These are phyloP conservation scores for Clarias batrachus DNA, from an alignment of 2,113 vertebrate species.

Conservation along the genomic window DNA sequence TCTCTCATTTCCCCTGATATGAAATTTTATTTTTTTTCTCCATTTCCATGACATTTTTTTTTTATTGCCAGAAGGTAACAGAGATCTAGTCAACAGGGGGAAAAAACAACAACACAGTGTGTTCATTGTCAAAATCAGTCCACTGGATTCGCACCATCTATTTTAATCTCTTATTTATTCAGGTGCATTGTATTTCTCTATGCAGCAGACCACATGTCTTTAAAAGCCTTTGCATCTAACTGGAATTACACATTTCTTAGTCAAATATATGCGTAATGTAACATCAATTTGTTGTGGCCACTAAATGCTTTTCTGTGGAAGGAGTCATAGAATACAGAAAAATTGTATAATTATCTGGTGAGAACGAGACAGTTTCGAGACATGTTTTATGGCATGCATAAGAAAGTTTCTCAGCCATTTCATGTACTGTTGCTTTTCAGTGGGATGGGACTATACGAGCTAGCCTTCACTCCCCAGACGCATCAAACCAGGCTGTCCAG, in stretches of 20 bases:
- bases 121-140: neutral
- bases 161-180: neutral
- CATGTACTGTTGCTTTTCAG: too few species aligned
- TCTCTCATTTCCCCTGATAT: neutral
- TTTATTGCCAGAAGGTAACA: neutral
- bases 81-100: neutral
- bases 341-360: too few species aligned
- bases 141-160: neutral
- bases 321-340: too few species aligned
- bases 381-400: too few species aligned
- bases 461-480: too few species aligned
- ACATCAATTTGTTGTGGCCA: neutral
- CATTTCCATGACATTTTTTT: neutral
- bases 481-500: too few species aligned
- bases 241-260: neutral
- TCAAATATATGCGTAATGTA: neutral
- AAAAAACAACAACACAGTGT: neutral
- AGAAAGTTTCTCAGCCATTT: too few species aligned
- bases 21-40: neutral
- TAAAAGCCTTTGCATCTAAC: neutral
- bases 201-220: neutral
- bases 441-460: too few species aligned
- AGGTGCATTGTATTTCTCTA: neutral
- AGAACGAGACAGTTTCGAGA: too few species aligned
- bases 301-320: neutral